Conservation (phyloP, 2,113 vertebrate species). For the Gallinago jamesoni region DNA sequence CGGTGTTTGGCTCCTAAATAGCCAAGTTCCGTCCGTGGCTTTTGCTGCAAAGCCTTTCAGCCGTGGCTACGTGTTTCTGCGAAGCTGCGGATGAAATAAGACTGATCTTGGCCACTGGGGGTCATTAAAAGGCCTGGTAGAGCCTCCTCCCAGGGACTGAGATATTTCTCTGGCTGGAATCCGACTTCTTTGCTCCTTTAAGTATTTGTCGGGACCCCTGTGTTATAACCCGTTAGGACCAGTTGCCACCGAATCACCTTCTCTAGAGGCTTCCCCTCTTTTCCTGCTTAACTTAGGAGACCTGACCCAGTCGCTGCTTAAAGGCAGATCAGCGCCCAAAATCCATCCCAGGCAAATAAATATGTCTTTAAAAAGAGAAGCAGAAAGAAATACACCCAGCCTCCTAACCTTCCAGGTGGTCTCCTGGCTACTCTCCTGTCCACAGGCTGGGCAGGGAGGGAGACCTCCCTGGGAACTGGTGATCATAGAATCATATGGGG, state of each 20-base stretch:
- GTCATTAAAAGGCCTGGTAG: conserved; percentile 62
- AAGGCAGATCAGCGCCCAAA: not conserved
- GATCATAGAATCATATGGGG: no score
- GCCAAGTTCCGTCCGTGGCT: not conserved
- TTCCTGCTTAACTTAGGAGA: not conserved
- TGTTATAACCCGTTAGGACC: not conserved
- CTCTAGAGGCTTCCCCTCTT: not conserved
- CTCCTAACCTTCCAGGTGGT: not conserved
- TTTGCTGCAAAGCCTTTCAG: not conserved
- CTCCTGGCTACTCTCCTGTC: not conserved
- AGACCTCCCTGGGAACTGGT: not conserved
- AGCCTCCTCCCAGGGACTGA: not conserved
- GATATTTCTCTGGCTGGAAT: not conserved
- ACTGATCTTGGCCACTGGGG: conserved; percentile 55
- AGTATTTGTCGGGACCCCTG: not conserved
- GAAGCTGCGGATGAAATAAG: conserved; percentile 6
- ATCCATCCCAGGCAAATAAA: not conserved
- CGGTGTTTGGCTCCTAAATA: rapidly evolving
- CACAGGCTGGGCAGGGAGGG: not conserved
- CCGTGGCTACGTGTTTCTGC: not conserved
- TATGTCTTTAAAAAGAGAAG: not conserved
- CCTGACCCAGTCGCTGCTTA: not conserved
- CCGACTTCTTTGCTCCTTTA: not conserved
- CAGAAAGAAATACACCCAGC: not conserved
- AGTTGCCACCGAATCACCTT: not conserved